phyloP scores from a whole-genome alignment of 2,888 invertebrate species.

The Cantharis rufa region DNA sequence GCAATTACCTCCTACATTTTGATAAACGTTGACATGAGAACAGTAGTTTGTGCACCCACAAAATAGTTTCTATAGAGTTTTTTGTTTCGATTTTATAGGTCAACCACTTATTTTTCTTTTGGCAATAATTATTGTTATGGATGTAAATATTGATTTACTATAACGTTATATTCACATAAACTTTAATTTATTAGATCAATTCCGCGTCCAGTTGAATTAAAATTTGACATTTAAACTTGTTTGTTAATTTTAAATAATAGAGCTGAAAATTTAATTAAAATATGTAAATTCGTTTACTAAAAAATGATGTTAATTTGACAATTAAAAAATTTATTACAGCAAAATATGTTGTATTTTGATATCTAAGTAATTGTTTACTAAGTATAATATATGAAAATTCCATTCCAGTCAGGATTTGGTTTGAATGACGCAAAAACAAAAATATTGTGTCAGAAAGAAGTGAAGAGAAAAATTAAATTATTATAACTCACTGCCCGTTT shows the following conservation, averaged over 20 bases:
- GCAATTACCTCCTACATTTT: background rate
- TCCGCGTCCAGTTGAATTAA: background rate
- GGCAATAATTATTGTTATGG: background rate
- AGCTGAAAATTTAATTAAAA: background rate
- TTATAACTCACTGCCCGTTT: no score
- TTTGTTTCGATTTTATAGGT: background rate
- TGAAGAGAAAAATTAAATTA: no score
- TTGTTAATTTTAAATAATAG: background rate
- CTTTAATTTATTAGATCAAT: background rate
- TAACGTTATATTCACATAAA: background rate
- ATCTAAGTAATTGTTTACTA: background rate
- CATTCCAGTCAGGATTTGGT: background rate
- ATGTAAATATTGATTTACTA: background rate
- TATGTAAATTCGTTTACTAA: background rate
- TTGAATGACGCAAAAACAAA: background rate
- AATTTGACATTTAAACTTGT: background rate
- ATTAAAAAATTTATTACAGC: background rate
- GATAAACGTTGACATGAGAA: background rate
- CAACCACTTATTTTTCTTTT: background rate
- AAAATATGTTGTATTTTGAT: background rate
- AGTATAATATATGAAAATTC: background rate
- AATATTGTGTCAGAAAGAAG: no score
- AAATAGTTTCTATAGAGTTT: background rate
- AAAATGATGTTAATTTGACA: background rate
- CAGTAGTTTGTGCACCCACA: background rate